These are phyloP conservation scores for Toxotes jaculatrix DNA, from an alignment of 2,113 vertebrate genomes.

Conservation along the genomic window DNA sequence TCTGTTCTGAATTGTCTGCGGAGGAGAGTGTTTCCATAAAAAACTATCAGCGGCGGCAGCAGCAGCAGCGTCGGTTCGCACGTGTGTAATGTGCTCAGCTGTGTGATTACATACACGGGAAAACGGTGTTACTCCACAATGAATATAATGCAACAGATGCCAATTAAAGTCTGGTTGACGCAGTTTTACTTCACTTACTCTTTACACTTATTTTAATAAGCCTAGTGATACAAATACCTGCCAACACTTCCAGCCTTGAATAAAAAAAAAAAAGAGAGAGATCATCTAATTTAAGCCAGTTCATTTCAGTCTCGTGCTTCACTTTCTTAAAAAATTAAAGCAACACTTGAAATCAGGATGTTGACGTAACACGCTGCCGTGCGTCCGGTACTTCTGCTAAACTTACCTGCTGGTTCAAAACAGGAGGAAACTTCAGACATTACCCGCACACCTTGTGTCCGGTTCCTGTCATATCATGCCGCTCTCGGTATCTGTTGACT, in stretches of 20 bases:
- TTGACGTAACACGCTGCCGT: not conserved
- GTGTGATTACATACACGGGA: not conserved
- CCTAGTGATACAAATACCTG: no score
- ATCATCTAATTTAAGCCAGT: not conserved
- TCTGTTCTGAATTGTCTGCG: not conserved
- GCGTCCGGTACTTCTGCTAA: not conserved
- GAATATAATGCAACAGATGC: not conserved
- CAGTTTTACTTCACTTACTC: not conserved
- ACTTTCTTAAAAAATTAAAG: not conserved
- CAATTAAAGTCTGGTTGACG: not conserved
- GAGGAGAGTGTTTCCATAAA: not conserved
- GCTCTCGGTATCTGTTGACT: not conserved
- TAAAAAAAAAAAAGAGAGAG: no score
- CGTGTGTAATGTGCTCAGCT: not conserved
- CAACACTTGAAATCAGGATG: not conserved
- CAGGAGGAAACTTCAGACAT: not conserved
- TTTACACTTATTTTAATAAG: no score
- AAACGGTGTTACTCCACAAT: not conserved
- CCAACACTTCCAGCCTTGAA: no score
- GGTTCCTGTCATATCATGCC: not conserved
- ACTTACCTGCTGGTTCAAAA: constrained; percentile 41
- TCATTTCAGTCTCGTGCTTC: no score
- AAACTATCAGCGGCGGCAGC: not conserved
- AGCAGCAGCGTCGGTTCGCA: not conserved
- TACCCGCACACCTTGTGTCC: not conserved